Evolutionary conservation across 2,113 vertebrate genomes (phyloP), one percentile per base, ranked within the genome.

Genomic region (Copsychus sechellarum): DNA sequence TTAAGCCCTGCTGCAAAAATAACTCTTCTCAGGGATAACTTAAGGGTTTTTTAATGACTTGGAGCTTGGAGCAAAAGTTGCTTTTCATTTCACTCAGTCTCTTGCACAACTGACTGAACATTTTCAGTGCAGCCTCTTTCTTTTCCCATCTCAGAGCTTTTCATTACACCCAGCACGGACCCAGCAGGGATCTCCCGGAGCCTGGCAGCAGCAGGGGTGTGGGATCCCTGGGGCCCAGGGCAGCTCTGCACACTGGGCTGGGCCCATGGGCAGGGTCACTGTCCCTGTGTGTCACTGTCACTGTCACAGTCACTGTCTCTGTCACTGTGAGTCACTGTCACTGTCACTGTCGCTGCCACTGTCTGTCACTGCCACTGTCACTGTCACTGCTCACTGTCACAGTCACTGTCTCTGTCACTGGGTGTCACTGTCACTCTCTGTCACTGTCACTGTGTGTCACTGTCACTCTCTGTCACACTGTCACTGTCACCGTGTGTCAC

Each of bases 191-290:
- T 47, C 12, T 61, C n/a, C 77, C 1, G 0, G 7, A 81, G 58
- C 47, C 47, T 26, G 54, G 42, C 64, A 78, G 33, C 48, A 53
- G 31, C 0, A 1, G 62, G 31, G 56, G 4, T 34, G 43, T 4
- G 3, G 38, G 33, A n/a, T 50, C 25, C 45, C 70, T 18, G 2
- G 4, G 33, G 5, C 4, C 8, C 13, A 7, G 45, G 48, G 54
- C 28, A 69, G 26, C 45, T 60, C 50, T 1, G 2, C 2, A 13
- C 10, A 26, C 45, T 1, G 0, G 15, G 74, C 8, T 2, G 33
- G 26, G 26, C 2, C 7, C 10, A 1, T 2, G 38, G 58, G 28
- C 1, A 0, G 5, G 13, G 15, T 14, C n/a, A 2, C 42, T 28
- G 19, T 43, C 14, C 14, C 38, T 51, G 50, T 51, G 5, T 50